These are phyloP conservation scores for Columba janthina DNA, from an alignment of 2,113 vertebrate genomes.

Conservation along the genomic window DNA sequence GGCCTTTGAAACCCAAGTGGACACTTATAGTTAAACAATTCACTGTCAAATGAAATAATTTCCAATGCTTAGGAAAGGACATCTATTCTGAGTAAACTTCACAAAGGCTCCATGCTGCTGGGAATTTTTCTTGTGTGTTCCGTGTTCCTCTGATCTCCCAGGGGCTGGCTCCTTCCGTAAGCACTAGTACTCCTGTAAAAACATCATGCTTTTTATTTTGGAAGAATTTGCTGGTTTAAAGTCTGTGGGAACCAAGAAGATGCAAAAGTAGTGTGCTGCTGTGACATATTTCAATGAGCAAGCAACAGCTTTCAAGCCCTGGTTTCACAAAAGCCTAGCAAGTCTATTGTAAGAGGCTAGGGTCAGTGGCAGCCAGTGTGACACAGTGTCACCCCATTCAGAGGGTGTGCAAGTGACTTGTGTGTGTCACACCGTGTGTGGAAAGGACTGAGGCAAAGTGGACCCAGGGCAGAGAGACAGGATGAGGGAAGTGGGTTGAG, in stretches of 20 bases:
- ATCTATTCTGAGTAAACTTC: neutral
- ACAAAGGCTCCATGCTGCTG: fast-evolving
- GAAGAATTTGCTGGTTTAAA: neutral
- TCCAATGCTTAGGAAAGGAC: neutral
- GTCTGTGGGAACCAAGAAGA: fast-evolving
- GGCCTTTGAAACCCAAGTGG: neutral
- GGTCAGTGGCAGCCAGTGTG: fast-evolving
- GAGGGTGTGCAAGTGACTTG: neutral
- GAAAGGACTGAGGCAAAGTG: neutral
- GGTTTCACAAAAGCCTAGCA: neutral
- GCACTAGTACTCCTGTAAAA: neutral
- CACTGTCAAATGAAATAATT: neutral
- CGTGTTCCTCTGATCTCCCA: neutral
- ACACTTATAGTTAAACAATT: fast-evolving
- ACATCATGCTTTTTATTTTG: neutral
- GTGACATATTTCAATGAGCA: fast-evolving
- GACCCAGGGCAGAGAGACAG: neutral
- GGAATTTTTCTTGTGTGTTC: neutral
- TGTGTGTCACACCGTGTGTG: fast-evolving
- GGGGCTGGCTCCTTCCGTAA: neutral
- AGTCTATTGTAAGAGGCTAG: neutral
- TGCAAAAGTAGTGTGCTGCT: neutral
- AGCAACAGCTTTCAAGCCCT: neutral
- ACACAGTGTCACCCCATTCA: neutral
- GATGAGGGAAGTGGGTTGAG: neutral